Base-by-base conservation (phyloP, 1,140 invertebrate species). In the Pogonomyrmex barbatus region DNA sequence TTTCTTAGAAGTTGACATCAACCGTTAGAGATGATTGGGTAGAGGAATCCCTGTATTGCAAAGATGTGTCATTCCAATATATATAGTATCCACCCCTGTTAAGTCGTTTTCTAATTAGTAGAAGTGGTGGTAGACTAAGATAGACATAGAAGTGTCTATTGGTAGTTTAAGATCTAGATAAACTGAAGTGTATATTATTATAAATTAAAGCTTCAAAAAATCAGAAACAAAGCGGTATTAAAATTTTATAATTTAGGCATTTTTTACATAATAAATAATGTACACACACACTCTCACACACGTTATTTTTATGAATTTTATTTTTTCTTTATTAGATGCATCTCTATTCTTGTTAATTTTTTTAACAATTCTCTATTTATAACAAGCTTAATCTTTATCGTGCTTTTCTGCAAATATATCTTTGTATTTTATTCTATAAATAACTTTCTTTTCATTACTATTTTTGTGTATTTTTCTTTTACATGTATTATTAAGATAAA, bases 1-100 rank as follows among this genome's bases (percentile, higher is more conserved):
- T 90, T 89, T 86, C 86, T 63, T 42, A 85, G 89, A 92, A 92
- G 56, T 89, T 87, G 33, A 56, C 47, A 56, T 60, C 10, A 45
- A 8, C 36, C 45, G 36, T 87, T 60, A 36, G 77, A 33, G 12
- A 65, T 1, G 4, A 24, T 33, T 8, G 42, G 58, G 42, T 10
- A 65, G 60, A n/a, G 17, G 24, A 50, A 42, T 65, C 17, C 39
- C 17, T 12, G 58, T 52, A 79, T 67, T 36, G 36, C n/a, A 30
- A 68, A 42, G 36, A 54, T 56, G 30, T 65, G 33, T 77, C 24
- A 77, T 8, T 63, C 12, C 24, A 10, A 14, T 24, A 24, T 24
- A 24, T 24, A 24, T 36, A 54, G 9, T 14, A n/a, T 9, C 50
- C 12, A 47, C 73, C 4, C 2, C 0, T 24, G 36, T 8, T 71